phyloP scores from a whole-genome alignment of 2,888 invertebrate species.

The Bibio marci region DNA sequence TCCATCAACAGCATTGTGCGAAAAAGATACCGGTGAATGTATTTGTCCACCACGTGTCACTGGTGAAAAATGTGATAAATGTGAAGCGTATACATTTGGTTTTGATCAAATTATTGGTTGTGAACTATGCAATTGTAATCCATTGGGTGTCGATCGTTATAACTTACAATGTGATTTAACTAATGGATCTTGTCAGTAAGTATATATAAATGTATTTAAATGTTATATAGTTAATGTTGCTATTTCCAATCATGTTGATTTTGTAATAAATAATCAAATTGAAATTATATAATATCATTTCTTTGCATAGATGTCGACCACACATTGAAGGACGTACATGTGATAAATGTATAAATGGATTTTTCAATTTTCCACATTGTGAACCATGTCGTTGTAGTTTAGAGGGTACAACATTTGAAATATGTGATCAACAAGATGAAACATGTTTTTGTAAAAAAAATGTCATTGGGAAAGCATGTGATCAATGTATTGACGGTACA shows the following conservation, averaged over 20 bases:
- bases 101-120: constrained; percentile 91
- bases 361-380: constrained; percentile 79
- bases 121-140: constrained; percentile 82
- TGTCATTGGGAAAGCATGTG: constrained; percentile 62
- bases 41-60: constrained; percentile 83
- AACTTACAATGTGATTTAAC: constrained; percentile 74
- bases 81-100: constrained; percentile 76
- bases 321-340: constrained; percentile 82
- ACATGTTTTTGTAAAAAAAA: constrained; percentile 61
- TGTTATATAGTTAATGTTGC: constrained; percentile 1
- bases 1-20: constrained; percentile 66
- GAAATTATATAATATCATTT: constrained; percentile 6
- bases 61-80: constrained; percentile 78
- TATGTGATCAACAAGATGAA: constrained; percentile 61
- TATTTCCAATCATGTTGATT: too few species aligned
- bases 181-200: constrained; percentile 71
- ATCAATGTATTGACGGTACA: constrained; percentile 72
- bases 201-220: constrained; percentile 9
- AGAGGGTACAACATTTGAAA: constrained; percentile 67
- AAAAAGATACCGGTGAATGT: constrained; percentile 60
- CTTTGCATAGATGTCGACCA: constrained; percentile 50
- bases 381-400: constrained; percentile 63
- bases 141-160: constrained; percentile 57
- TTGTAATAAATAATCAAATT: neutral
- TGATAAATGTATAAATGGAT: constrained; percentile 70